Evolutionary conservation across 2,888 invertebrate genomes (phyloP).

Genomic region (Dolomedes plantarius): DNA sequence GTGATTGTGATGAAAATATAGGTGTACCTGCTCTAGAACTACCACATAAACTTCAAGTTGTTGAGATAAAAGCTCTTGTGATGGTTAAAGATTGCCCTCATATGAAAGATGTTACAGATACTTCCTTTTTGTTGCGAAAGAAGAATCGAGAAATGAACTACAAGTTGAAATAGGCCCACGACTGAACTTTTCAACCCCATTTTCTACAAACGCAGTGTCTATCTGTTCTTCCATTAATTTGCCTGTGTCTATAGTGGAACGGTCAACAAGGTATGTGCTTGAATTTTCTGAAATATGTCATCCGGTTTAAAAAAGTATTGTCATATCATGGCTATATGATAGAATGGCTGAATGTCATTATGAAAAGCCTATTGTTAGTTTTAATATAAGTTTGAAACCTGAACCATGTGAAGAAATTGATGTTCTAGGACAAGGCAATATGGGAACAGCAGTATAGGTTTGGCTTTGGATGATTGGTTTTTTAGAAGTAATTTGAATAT

Average conservation of each 20-base stretch:
- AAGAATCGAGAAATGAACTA: too few species aligned
- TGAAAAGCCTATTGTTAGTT: conserved; percentile 80
- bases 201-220: conserved; percentile 96
- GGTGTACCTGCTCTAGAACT: conserved; percentile 88
- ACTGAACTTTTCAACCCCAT: conserved; percentile 95
- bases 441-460: conserved; percentile 87
- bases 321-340: conserved; percentile 82
- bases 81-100: conserved; percentile 96
- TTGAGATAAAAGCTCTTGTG: conserved; percentile 90
- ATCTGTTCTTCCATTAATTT: conserved; percentile 94
- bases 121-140: too few species aligned
- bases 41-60: conserved; percentile 89
- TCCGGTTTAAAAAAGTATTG: conserved; percentile 7
- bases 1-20: conserved; percentile 95
- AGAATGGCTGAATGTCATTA: conserved; percentile 98
- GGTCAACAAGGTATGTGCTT: conserved; percentile 84
- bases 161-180: conserved; percentile 78
- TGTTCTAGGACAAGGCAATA: conserved; percentile 85
- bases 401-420: conserved; percentile 90
- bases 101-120: too few species aligned
- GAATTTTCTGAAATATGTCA: conserved; percentile 73
- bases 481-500: conserved; percentile 91
- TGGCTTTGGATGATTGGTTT: conserved; percentile 96
- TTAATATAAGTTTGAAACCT: conserved; percentile 79
- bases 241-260: conserved; percentile 86